A percentile compares a stretch with the other conserved stretches of the same genome.
Evolutionary conservation across 2,797 vertebrate species (phyloP).

Genomic region (Spondyliosoma cantharus): DNA sequence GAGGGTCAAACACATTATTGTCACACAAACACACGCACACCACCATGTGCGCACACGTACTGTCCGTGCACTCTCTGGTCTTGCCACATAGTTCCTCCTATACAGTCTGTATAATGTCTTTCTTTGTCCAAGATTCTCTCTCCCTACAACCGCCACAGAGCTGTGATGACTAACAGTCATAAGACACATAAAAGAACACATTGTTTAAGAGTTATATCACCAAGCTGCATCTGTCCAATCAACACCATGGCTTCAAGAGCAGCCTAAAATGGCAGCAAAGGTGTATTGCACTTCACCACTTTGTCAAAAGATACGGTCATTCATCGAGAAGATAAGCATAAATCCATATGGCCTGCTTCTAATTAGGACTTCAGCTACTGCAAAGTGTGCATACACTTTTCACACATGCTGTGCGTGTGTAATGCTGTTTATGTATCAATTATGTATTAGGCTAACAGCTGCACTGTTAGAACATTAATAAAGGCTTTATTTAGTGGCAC

Average conservation of each 20-base stretch:
- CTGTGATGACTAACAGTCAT: neutral
- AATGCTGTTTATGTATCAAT: neutral
- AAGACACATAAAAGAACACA: neutral
- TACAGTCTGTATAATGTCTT: neutral
- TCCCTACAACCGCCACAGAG: neutral
- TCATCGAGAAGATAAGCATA: neutral
- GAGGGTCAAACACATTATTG: neutral
- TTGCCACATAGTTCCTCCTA: neutral
- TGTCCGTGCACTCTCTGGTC: neutral
- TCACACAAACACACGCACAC: neutral
- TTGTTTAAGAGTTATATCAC: neutral
- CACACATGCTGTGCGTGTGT: neutral
- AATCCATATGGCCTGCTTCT: conserved; percentile 8
- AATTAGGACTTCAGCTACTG: neutral
- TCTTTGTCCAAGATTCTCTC: neutral
- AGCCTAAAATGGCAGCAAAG: conserved; percentile 2
- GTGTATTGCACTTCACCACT: conserved; percentile 2
- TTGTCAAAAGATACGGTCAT: neutral
- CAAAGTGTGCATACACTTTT: neutral
- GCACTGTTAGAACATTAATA: neutral
- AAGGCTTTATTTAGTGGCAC: neutral
- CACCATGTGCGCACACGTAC: neutral
- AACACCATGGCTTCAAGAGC: conserved; percentile 3
- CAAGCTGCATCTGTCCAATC: neutral
- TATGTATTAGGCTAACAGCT: neutral